Base-by-base conservation (phyloP, 1,140 invertebrate species). In the Paraescarpia echinospica region DNA sequence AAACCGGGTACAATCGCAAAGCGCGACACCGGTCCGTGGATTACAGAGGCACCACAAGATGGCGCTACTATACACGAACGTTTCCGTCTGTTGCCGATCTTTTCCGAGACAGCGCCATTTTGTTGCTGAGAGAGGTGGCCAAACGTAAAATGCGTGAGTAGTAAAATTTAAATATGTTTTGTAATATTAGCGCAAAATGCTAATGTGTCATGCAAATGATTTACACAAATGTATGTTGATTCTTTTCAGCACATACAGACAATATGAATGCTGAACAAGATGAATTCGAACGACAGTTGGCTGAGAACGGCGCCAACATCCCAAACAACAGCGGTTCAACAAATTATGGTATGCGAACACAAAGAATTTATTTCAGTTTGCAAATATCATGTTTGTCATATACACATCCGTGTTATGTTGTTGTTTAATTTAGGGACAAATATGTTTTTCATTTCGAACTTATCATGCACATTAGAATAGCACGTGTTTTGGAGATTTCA, bases 251-350 rank as follows among this genome's bases (percentile, higher is more conserved):
- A 31, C 59, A 77, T 77, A 77, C 59, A 77, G 59, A 77, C 12
- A 77, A 77, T 27, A 77, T 77, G 59, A 77, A 31, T 77, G 59
- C 59, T 77, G 59, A 77, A 31, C 59, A 90, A 90, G 89, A 34
- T 90, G 89, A 90, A 33, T 90, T 90, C 35, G 89, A 90, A 90
- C 89, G 89, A 12, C 89, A 90, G 89, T 35, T 90, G 33, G 89
- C 89, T 31, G 89, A 90, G 35, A 90, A 90, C 35, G 34, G 89
- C 33, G 89, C 89, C 59, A 77, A 77, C 59, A 77, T 31, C 8
- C 41, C 41, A 41, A 41, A 41, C 41, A 77, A 77, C 59, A 77
- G 59, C 59, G 22, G 12, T 77, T 77, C 59, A 77, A 77, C 59
- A 77, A 77, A 77, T 77, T 77, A 77, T 77, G 59, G 59, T 77